A percentile compares a stretch with the other conserved stretches of the same genome.
Conservation (phyloP, 2,888 invertebrate species). For the Dexiosoma caninum region DNA sequence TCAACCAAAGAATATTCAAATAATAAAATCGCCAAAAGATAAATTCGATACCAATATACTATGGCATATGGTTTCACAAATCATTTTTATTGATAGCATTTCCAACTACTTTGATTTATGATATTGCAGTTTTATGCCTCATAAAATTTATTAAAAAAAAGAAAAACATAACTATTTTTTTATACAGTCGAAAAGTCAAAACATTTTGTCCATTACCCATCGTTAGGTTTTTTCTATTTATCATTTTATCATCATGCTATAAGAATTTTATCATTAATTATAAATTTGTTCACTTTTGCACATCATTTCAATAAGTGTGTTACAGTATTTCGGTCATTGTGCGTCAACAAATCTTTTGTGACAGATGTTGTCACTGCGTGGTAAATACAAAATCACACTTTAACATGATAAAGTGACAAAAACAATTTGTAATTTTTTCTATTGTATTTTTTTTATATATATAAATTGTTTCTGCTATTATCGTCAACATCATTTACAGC, state of each 20-base stretch:
- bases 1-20: no score
- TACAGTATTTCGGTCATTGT: neutral
- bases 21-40: no score
- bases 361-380: conserved; percentile 62
- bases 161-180: neutral
- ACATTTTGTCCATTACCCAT: neutral
- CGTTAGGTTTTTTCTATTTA: neutral
- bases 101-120: neutral
- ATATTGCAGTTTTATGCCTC: neutral
- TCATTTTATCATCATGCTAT: neutral
- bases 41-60: no score
- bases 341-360: conserved; percentile 61
- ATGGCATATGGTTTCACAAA: no score
- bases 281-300: conserved; percentile 34
- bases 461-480: conserved; percentile 29
- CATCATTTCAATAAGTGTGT: neutral
- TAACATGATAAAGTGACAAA: conserved; percentile 61
- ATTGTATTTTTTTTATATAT: neutral
- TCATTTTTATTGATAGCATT: no score
- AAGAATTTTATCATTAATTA: conserved; percentile 39
- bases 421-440: conserved; percentile 50
- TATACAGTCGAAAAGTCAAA: no score
- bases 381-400: conserved; percentile 62
- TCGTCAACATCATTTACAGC: conserved; percentile 30
- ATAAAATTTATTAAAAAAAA: neutral